Conservation (phyloP, 1,140 invertebrate species). For the Atopsyche davidsoni region DNA sequence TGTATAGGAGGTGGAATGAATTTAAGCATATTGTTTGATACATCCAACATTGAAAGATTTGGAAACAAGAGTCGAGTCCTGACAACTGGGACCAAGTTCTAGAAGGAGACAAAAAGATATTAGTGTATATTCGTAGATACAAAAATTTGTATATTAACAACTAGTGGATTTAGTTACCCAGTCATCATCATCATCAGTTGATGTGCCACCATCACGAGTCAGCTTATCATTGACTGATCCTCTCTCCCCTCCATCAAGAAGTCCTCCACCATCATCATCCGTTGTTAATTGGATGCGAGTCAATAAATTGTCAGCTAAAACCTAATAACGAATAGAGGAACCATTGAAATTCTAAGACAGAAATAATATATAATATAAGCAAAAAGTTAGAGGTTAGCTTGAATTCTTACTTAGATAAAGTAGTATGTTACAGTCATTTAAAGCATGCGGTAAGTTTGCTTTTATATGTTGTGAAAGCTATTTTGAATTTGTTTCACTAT, state of each 20-base stretch:
- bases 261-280: conserved; percentile 55
- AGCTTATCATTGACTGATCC: conserved; percentile 12
- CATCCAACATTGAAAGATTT: conserved; percentile 89
- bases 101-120: conserved; percentile 22
- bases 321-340: no score
- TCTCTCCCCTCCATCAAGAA: conserved; percentile 29
- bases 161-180: conserved; percentile 41
- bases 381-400: no score
- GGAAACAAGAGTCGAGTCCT: conserved; percentile 80
- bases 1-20: conserved; percentile 81
- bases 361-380: no score
- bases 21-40: conserved; percentile 73
- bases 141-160: background rate
- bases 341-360: no score
- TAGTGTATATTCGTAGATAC: conserved; percentile 4
- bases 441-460: no score
- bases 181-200: conserved; percentile 50
- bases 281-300: conserved; percentile 71
- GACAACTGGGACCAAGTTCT: conserved; percentile 42
- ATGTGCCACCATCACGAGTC: conserved; percentile 35
- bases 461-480: no score
- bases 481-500: no score
- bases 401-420: no score
- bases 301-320: conserved; percentile 81
- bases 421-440: no score